These are phyloP conservation scores for Xenentodon cancila DNA, from an alignment of 2,797 vertebrate species.

Conservation along the genomic window DNA sequence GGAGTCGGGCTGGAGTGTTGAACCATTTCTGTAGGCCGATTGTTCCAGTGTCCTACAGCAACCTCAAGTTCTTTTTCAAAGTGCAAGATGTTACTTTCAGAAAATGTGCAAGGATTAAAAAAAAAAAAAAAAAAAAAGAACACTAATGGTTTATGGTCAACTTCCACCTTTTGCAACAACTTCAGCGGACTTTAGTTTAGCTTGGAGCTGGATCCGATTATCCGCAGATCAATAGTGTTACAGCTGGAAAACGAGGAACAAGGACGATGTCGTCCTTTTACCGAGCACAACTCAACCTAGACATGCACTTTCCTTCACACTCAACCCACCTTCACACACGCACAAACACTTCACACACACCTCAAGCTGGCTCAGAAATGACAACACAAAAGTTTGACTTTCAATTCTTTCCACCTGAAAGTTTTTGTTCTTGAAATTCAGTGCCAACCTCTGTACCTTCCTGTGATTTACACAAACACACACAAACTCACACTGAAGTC, in stretches of 20 bases:
- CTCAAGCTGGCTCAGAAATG: constrained; percentile 44
- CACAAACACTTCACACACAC: constrained; percentile 9
- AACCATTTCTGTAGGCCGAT: too few species aligned
- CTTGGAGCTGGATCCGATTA: not conserved
- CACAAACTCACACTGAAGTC: constrained; percentile 17
- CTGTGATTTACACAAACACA: constrained; percentile 12
- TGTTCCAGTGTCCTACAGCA: too few species aligned
- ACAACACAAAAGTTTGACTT: constrained; percentile 17
- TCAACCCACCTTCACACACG: constrained; percentile 21
- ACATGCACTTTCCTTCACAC: constrained; percentile 18
- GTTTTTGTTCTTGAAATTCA: constrained; percentile 40
- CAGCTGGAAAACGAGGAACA: constrained; percentile 39
- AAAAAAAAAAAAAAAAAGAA: too few species aligned
- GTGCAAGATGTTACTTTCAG: not conserved
- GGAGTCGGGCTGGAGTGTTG: not conserved
- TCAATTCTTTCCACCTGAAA: constrained; percentile 19
- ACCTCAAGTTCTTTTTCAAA: not conserved
- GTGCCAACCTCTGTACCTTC: constrained; percentile 8
- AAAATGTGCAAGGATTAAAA: not conserved
- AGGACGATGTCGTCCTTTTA: constrained; percentile 1
- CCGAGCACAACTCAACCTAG: constrained; percentile 26
- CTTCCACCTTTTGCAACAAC: not conserved
- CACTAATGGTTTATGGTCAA: not conserved
- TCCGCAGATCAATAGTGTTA: constrained; percentile 18
- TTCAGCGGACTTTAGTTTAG: not conserved